Conservation (phyloP, 2,888 invertebrate genomes). For the Conchocele bisecta region DNA sequence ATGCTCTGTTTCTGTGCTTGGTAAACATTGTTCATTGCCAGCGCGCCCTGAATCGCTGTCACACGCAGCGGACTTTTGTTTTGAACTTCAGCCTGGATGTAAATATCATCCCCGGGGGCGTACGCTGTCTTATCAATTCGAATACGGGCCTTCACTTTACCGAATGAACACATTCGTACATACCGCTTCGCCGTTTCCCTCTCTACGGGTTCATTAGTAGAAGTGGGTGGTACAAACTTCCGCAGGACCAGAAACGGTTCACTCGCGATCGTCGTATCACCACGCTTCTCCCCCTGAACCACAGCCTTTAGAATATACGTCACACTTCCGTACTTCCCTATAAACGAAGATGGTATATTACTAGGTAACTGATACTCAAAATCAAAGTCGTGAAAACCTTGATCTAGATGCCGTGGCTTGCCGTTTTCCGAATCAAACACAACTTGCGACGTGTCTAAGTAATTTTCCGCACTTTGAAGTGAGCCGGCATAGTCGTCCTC, state of each 20-base stretch:
- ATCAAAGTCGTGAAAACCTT: constrained; percentile 76
- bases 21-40: constrained; percentile 79
- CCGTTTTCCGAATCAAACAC: constrained; percentile 17
- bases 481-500: constrained; percentile 70
- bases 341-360: constrained; percentile 81
- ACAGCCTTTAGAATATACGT: constrained; percentile 81
- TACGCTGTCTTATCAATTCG: constrained; percentile 75
- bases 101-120: constrained; percentile 80
- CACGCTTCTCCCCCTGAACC: constrained; percentile 74
- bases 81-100: constrained; percentile 78
- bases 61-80: constrained; percentile 75
- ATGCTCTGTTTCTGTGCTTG: constrained; percentile 74
- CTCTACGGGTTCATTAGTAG: constrained; percentile 37
- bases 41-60: constrained; percentile 74
- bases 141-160: constrained; percentile 74
- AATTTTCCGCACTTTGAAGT: constrained; percentile 76
- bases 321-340: constrained; percentile 82
- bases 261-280: constrained; percentile 78
- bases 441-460: constrained; percentile 76
- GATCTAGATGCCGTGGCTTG: constrained; percentile 59
- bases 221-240: constrained; percentile 59
- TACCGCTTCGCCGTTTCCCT: constrained; percentile 64
- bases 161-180: constrained; percentile 74
- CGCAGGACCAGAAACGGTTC: constrained; percentile 81
- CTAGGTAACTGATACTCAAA: constrained; percentile 79